Evolutionary conservation across 92 coral and sea anemone genomes (phyloP).

Genomic region (Epizoanthus ramosus): DNA sequence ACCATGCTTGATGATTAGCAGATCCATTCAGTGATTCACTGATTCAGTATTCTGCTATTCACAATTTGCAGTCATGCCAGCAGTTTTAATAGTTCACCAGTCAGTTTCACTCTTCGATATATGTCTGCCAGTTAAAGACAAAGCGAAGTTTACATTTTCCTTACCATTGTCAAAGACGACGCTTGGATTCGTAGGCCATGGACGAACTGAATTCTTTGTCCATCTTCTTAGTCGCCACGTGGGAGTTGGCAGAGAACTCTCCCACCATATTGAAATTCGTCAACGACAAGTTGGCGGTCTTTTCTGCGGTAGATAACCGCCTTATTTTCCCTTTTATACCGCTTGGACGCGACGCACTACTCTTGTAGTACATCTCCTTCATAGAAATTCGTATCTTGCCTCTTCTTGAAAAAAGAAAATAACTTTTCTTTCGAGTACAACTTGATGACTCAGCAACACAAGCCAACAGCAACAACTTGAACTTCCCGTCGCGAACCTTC

Average conservation of each 20-base stretch:
- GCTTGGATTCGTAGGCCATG: constrained; percentile 91
- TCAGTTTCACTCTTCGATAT: no score
- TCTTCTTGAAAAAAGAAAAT: not conserved
- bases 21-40: no score
- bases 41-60: no score
- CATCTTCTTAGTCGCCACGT: constrained; percentile 43
- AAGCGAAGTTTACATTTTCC: not conserved
- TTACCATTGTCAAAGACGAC: constrained; percentile 97
- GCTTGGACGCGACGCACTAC: constrained; percentile 80
- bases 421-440: not conserved
- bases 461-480: no score
- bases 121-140: no score
- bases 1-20: no score
- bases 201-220: constrained; percentile 64
- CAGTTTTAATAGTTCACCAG: no score
- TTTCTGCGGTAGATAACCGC: constrained; percentile 30
- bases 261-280: constrained; percentile 57
- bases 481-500: no score
- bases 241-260: constrained; percentile 34
- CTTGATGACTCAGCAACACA: constrained; percentile 22
- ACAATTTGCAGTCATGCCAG: no score
- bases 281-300: constrained; percentile 31
- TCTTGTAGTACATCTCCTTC: constrained; percentile 79
- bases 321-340: constrained; percentile 63
- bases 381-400: not conserved